Evolutionary conservation across 2,888 invertebrate genomes (phyloP), one percentile per base, ranked within the genome.

Genomic region (Oxyscelio sp.): DNA sequence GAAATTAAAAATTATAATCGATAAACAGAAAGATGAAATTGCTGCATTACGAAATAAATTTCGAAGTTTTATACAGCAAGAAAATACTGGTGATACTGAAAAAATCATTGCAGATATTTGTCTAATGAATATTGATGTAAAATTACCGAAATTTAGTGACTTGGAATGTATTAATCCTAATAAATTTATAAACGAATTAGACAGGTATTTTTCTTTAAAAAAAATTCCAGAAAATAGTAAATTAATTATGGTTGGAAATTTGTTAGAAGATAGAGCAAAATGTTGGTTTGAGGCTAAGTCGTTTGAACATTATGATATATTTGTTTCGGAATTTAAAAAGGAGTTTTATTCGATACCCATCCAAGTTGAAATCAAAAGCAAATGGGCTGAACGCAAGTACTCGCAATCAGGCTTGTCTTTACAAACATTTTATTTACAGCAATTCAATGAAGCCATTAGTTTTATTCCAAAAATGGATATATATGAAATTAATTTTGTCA

Each of bases 191-290:
- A 34, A 31, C 31, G 43, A 65, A 6, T 48, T 65, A 21, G n/a
- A 65, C 31, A 50, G 34, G 21, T 65, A 65, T 65, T 65, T 65
- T 34, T 0, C 9, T 15, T 50, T 65, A 11, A 50, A 48, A 21
- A 48, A 50, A 24, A 19, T 50, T 34, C 34, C 50, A 2, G 50
- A 34, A 17, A 9, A 17, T 24, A 6, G 15, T 50, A 65, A 34
- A 31, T 65, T 65, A 15, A 31, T 21, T 4, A 21, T 65, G 8
- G 50, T 50, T 17, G 17, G 3, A 21, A 24, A 31, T 6, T 27
- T 43, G 8, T 19, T 65, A 5, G 65, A 65, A 21, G 21, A 50
- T 21, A 31, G 65, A 15, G 65, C 65, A 2, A 15, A n/a, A 9
- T 19, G 31, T 4, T 65, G 65, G 65, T 65, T 48, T 40, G 65